Base-by-base conservation (phyloP, 2,797 vertebrate species). In the Arnoldichthys spilopterus region DNA sequence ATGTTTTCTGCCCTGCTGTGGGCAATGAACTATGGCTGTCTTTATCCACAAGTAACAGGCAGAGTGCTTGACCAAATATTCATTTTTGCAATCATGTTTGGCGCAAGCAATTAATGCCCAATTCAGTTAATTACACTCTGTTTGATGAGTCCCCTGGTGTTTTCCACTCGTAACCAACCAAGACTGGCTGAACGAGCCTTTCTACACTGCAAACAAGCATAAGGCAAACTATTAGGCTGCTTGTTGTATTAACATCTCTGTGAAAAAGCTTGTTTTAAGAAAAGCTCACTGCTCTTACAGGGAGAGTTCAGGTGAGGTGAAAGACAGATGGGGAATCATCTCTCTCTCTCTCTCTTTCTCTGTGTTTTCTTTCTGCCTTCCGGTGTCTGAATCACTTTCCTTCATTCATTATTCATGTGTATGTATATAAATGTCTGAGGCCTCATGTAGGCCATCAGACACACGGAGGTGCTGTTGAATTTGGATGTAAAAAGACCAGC, bases 131-230 rank as follows among this genome's bases (percentile, higher is more conserved):
- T 74, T 82, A 64, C 20, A 64, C 67, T 72, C 34, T 58, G 74
- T 76, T 75, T 76, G 77, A 75, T 51, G 56, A 70, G 72, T 82
- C 76, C 80, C 71, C 40, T 54, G 70, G 54, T 59, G 68, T 62
- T 28, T 69, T 74, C 37, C 54, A 69, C 63, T 69, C 66, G 37
- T 63, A 70, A 63, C 40, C 51, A 78, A 78, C 37, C 51, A 79
- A 56, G 49, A 67, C 66, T 51, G 22, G 9, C 22, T 56, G n/a
- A 9, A 56, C 20, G 12, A 26, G 8, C n/a, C n/a, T 12, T 56
- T 26, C 8, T 22, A 1, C 3, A 59, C 26, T 13, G 11, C 54
- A 58, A 58, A 58, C 22, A 26, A 7, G 9, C 24, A 18, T 34
- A 32, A 20, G 20, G 30, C 6, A 18, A 15, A 7, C 16, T 61